Conservation (phyloP, 2,797 vertebrate genomes). For the Sebastiscus albofasciatus region DNA sequence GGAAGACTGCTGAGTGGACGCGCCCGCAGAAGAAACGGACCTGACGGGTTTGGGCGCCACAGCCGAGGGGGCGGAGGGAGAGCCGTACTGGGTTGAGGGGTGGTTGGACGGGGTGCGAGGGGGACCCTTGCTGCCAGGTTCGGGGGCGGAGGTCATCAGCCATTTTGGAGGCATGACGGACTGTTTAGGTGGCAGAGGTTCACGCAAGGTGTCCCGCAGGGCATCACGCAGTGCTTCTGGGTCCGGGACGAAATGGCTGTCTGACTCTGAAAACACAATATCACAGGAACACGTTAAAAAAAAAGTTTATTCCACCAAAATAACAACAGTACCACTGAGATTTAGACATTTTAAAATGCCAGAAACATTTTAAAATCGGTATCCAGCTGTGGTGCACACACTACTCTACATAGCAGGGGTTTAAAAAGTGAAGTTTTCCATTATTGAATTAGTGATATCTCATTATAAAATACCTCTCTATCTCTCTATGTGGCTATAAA, state of each 20-base stretch:
- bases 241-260: constrained; percentile 84
- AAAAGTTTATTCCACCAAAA: background rate
- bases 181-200: constrained; percentile 85
- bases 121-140: constrained; percentile 79
- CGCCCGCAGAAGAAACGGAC: constrained; percentile 77
- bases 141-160: constrained; percentile 85
- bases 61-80: constrained; percentile 61
- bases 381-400: background rate
- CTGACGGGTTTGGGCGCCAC: constrained; percentile 80
- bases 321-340: background rate
- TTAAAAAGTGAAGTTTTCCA: background rate
- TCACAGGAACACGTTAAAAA: background rate
- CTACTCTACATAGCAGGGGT: background rate
- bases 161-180: constrained; percentile 91
- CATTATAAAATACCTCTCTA: constrained; percentile 27
- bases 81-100: constrained; percentile 65
- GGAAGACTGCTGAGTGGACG: constrained; percentile 75
- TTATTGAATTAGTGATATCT: constrained; percentile 27
- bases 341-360: background rate
- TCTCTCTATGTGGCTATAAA: constrained; percentile 20
- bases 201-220: constrained; percentile 82
- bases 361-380: background rate
- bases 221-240: constrained; percentile 82
- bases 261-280: constrained; percentile 81
- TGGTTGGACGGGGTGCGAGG: constrained; percentile 78